These are phyloP conservation scores for Suncus etruscus DNA, from an alignment of 2,113 vertebrate genomes.

Conservation along the genomic window DNA sequence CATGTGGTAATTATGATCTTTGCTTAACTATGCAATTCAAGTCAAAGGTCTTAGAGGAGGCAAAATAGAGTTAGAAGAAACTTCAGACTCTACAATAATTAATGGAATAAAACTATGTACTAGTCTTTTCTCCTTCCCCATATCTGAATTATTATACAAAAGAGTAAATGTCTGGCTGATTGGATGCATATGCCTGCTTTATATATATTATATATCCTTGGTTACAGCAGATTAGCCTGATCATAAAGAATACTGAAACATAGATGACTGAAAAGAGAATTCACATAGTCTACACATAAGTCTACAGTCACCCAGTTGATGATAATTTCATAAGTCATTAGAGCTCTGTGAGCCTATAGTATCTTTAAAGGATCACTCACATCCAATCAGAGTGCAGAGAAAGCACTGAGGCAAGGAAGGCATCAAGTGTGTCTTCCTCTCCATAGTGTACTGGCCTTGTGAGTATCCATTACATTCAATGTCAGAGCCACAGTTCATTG, in stretches of 20 bases:
- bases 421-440: not conserved
- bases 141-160: not conserved
- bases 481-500: not conserved
- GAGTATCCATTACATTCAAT: not conserved
- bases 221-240: not conserved
- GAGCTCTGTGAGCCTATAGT: not conserved
- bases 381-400: not conserved
- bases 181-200: not conserved
- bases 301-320: not conserved
- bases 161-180: not conserved
- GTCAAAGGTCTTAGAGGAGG: not conserved
- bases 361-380: not conserved
- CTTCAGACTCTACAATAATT: not conserved
- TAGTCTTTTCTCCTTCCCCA: not conserved
- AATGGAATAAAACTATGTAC: not conserved
- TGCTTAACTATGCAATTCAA: not conserved
- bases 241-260: not conserved
- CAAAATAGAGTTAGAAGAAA: not conserved
- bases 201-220: not conserved
- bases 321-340: not conserved
- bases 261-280: not conserved
- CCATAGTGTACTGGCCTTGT: no score
- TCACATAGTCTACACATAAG: not conserved
- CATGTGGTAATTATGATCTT: not conserved
- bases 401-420: not conserved